These are phyloP conservation scores for Hoplodrina blanda DNA, from an alignment of 2,888 invertebrate genomes.

Conservation along the genomic window DNA sequence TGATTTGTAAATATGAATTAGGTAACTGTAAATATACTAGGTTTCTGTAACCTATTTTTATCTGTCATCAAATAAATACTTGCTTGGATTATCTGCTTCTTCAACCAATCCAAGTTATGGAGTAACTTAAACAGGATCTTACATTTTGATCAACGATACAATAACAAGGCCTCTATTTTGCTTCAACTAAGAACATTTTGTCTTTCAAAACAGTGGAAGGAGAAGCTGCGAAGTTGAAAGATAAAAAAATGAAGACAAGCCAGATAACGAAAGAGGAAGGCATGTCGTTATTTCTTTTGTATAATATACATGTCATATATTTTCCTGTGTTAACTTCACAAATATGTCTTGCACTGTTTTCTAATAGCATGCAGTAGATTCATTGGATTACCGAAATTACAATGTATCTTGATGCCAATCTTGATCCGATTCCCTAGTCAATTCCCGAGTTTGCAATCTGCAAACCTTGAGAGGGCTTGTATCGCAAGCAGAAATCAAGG, in stretches of 20 bases:
- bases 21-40: not conserved
- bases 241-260: constrained; percentile 67
- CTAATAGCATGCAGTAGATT: constrained; percentile 58
- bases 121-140: not conserved
- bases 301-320: constrained; percentile 50
- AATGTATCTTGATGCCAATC: not conserved
- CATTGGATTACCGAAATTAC: not conserved
- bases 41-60: not conserved
- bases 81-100: not conserved
- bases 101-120: not conserved
- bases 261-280: constrained; percentile 73
- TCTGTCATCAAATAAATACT: not conserved
- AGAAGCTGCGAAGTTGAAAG: constrained; percentile 70
- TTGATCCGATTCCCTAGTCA: not conserved
- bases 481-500: not conserved
- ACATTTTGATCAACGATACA: not conserved
- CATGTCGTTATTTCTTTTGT: constrained; percentile 72
- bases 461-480: not conserved
- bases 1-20: constrained; percentile 19
- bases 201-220: constrained; percentile 79
- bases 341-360: constrained; percentile 55
- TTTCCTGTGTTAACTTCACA: constrained; percentile 57
- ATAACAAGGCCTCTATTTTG: not conserved
- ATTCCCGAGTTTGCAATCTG: not conserved
- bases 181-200: constrained; percentile 34